Evolutionary conservation across 2,888 invertebrate genomes (phyloP).

Genomic region (Hypselothyrea guttata): DNA sequence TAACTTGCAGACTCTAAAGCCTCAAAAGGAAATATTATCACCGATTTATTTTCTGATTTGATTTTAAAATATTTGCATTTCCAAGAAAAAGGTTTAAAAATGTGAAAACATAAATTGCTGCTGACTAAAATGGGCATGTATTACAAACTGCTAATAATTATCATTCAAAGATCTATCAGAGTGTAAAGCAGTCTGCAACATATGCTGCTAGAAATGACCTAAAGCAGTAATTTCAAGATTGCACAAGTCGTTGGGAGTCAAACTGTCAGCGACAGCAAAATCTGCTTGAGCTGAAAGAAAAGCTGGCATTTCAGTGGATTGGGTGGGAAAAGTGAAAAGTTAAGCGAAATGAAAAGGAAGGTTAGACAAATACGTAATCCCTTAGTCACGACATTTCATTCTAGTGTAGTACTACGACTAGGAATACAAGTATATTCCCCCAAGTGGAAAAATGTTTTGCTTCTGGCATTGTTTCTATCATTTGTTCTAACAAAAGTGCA

Average conservation of each 20-base stretch:
- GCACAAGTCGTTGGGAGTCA: conserved; percentile 63
- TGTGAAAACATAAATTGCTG: no score
- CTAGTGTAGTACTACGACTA: no score
- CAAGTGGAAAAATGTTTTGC: conserved; percentile 61
- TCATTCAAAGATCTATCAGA: not conserved
- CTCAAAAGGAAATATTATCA: no score
- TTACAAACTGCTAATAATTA: not conserved
- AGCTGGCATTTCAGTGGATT: conserved; percentile 16
- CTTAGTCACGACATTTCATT: conserved; percentile 6
- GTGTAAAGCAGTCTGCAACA: no score
- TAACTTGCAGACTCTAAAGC: no score
- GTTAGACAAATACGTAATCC: conserved; percentile 53
- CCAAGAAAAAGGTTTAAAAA: no score
- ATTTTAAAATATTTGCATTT: no score
- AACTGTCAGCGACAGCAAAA: conserved; percentile 67
- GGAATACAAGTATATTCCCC: not conserved
- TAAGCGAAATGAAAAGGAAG: conserved; percentile 63
- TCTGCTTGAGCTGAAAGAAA: conserved; percentile 28
- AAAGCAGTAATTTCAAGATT: conserved; percentile 55
- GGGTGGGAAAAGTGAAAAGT: conserved; percentile 66
- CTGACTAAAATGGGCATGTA: no score
- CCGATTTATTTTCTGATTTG: not conserved
- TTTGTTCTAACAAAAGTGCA: conserved; percentile 77
- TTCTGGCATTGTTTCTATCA: conserved; percentile 69
- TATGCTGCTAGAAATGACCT: not conserved